Percentiles rank a stretch among this genome's conserved stretches.
Conservation (phyloP, 2,888 invertebrate genomes). For the Anorthoa munda region DNA sequence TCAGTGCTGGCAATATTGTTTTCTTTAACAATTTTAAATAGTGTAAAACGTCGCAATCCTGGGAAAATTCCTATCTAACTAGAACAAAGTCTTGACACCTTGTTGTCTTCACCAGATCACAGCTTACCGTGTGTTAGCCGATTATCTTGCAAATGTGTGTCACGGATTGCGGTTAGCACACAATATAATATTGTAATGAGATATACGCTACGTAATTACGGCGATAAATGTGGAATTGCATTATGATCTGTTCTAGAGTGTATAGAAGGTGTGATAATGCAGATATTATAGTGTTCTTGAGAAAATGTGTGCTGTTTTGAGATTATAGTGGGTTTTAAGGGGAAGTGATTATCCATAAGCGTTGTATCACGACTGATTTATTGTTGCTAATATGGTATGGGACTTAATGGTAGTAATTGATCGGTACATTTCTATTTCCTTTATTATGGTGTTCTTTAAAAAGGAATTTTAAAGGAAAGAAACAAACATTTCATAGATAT, state of each 20-base stretch:
- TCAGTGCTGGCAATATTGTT: too few relatives aligned
- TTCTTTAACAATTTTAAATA: not conserved
- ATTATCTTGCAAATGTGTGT: conserved; percentile 57
- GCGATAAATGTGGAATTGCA: not conserved
- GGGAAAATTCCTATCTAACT: conserved; percentile 1
- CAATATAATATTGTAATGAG: conserved; percentile 40
- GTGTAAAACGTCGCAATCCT: not conserved
- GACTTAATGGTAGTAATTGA: not conserved
- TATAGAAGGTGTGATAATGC: conserved; percentile 12
- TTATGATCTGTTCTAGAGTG: conserved; percentile 5
- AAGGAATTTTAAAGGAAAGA: not conserved
- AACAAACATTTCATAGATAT: too few relatives aligned
- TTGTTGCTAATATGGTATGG: not conserved
- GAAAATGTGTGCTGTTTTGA: not conserved
- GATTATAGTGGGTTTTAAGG: not conserved
- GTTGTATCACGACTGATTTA: not conserved
- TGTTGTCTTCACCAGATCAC: conserved; percentile 5
- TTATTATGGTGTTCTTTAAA: not conserved
- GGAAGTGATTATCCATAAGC: not conserved
- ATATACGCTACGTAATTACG: conserved; percentile 33
- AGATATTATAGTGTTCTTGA: not conserved
- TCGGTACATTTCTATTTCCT: not conserved
- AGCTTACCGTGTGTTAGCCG: not conserved
- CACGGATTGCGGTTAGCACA: conserved; percentile 39
- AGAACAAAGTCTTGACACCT: not conserved